Evolutionary conservation across 2,888 invertebrate genomes (phyloP).

Genomic region (Iphiclides podalirius): DNA sequence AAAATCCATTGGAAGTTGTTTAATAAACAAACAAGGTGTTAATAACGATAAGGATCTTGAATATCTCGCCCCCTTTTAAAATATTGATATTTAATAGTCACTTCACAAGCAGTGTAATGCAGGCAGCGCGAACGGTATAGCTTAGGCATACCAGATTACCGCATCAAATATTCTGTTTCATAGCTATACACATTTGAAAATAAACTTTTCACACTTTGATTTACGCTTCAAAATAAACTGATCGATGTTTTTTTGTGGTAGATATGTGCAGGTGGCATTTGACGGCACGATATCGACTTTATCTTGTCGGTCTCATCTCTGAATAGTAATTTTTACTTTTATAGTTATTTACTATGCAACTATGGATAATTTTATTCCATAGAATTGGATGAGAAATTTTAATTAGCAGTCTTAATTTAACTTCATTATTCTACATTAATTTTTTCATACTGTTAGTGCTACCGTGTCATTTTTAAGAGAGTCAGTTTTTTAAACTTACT

Average conservation of each 20-base stretch:
- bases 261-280: conserved; percentile 68
- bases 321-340: conserved; percentile 77
- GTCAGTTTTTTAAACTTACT: no score
- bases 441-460: no score
- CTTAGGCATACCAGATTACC: conserved; percentile 69
- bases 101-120: conserved; percentile 66
- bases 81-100: conserved; percentile 76
- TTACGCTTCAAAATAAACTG: conserved; percentile 33
- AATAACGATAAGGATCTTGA: conserved; percentile 67
- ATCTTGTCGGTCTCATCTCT: conserved; percentile 72
- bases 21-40: conserved; percentile 76
- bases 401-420: conserved; percentile 12
- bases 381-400: conserved; percentile 27
- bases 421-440: neutral
- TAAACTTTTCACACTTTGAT: conserved; percentile 13
- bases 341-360: conserved; percentile 65
- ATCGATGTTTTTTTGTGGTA: conserved; percentile 22
- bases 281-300: conserved; percentile 55
- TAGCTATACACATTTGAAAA: conserved; percentile 30
- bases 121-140: conserved; percentile 61
- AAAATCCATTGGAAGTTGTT: conserved; percentile 41
- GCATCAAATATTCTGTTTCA: conserved; percentile 65
- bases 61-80: conserved; percentile 65
- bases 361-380: conserved; percentile 52
- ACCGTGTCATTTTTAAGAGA: no score